Base-by-base conservation (phyloP, 2,888 invertebrate genomes). In the Orthosia gothica region DNA sequence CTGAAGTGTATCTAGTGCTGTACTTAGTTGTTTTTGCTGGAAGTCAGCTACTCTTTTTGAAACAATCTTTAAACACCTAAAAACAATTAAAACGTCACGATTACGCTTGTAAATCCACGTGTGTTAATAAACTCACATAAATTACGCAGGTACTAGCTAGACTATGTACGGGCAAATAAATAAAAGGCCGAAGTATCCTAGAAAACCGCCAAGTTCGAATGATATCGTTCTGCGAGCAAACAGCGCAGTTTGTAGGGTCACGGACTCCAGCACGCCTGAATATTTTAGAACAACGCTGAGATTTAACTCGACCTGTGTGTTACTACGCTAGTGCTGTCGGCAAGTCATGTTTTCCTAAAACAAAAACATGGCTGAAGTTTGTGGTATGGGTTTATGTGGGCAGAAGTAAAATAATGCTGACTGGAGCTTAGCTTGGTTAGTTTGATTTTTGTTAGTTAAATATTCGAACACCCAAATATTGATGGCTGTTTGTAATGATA, bases 201-300 rank as follows among this genome's bases (percentile, higher is more conserved):
- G 50, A 65, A 66, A 71, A 70, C 80, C 67, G 11, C 57, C 65
- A 63, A 75, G 49, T 69, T 32, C 40, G 66, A 71, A 83, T 75
- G 65, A 66, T 58, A 58, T 69, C 55, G 66, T 69, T 75, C 15
- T 75, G 57, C 18, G 52, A 55, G 40, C 52, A 32, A 81, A 74
- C 62, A 70, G 64, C 72, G 50, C 57, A 70, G 65, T 74, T 77
- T 16, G 40, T 59, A 23, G 72, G 75, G 76, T 67, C 79, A 74
- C 73, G 74, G 70, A 64, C 67, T 81, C 70, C 72, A 73, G 66
- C 65, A 59, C 73, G 73, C 68, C 40, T 86, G 79, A 83, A 87
- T 86, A 83, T 85, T 86, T 86, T 69, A 86, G 76, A 59, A 67
- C 77, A 64, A 69, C 77, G 69, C 70, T 76, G 87, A 81, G 80